Conservation (phyloP, 2,797 vertebrate species). For the Novumbra hubbsi region DNA sequence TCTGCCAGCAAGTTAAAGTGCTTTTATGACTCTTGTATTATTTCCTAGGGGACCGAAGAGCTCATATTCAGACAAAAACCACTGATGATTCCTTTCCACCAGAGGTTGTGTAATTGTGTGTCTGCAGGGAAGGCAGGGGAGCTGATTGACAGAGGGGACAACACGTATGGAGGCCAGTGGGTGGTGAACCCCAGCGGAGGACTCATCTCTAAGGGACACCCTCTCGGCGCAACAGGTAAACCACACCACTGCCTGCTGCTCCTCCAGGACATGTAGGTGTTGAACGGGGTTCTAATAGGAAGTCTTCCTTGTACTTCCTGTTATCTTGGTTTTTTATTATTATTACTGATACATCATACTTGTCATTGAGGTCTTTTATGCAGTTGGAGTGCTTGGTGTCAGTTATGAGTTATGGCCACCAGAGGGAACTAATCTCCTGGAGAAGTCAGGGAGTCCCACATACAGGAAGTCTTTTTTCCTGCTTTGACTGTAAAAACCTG, state of each 20-base stretch:
- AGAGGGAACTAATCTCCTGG: slow-evolving; percentile 42
- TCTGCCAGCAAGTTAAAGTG: background rate
- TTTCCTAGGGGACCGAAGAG: too few relatives aligned
- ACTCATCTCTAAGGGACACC: slow-evolving; percentile 96
- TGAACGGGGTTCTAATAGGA: background rate
- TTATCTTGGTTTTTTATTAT: background rate
- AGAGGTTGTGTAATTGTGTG: slow-evolving; percentile 9
- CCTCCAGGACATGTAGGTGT: background rate
- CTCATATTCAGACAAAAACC: too few relatives aligned
- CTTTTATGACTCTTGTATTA: background rate
- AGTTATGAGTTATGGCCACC: slow-evolving; percentile 32
- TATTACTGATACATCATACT: background rate
- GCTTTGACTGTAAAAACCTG: background rate
- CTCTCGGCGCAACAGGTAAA: slow-evolving; percentile 94
- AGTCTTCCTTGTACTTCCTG: background rate
- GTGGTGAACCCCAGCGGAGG: slow-evolving; percentile 97
- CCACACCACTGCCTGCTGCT: slow-evolving; percentile 6
- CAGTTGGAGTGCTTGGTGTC: background rate
- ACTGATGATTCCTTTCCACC: background rate
- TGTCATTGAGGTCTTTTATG: background rate
- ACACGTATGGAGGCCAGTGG: slow-evolving; percentile 95
- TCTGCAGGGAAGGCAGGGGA: slow-evolving; percentile 84
- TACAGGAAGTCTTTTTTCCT: background rate
- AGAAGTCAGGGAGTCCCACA: background rate
- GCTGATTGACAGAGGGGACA: slow-evolving; percentile 93